Conservation (phyloP, 2,888 invertebrate species). For the Lithophane semibrunnea region DNA sequence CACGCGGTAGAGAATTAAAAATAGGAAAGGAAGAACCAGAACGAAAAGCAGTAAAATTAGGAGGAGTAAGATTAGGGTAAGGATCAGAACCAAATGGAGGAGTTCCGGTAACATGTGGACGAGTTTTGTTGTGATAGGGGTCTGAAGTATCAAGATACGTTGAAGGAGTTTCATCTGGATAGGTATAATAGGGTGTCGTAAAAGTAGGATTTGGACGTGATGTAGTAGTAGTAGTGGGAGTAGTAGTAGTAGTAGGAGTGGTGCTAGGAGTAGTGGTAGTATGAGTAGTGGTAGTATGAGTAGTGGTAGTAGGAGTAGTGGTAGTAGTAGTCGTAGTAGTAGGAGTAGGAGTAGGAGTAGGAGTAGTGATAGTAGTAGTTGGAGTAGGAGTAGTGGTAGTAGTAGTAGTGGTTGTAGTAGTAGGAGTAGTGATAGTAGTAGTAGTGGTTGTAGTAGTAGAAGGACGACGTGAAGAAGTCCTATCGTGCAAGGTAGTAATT, state of each 20-base stretch:
- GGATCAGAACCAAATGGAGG: background rate
- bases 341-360: no score
- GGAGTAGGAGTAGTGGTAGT: no score
- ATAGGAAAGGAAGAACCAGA: background rate
- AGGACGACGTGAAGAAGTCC: background rate
- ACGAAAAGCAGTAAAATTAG: background rate
- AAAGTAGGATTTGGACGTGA: background rate
- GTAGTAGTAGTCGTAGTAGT: no score
- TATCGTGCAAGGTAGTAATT: slow-evolving; percentile 35
- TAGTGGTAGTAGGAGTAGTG: background rate
- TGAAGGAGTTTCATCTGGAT: background rate
- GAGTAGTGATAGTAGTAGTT: no score
- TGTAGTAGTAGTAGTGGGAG: background rate
- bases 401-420: no score
- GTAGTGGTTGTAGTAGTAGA: background rate
- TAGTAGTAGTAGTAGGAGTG: background rate
- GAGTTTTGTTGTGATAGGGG: background rate
- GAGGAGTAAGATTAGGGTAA: background rate
- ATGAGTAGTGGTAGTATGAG: background rate
- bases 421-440: no score
- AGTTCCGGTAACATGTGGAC: background rate
- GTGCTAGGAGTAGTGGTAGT: background rate
- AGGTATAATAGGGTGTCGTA: background rate
- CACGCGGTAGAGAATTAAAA: background rate
- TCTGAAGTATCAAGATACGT: background rate